phyloP scores from a whole-genome alignment of 2,797 vertebrate genomes.

The Molossus molossus region DNA sequence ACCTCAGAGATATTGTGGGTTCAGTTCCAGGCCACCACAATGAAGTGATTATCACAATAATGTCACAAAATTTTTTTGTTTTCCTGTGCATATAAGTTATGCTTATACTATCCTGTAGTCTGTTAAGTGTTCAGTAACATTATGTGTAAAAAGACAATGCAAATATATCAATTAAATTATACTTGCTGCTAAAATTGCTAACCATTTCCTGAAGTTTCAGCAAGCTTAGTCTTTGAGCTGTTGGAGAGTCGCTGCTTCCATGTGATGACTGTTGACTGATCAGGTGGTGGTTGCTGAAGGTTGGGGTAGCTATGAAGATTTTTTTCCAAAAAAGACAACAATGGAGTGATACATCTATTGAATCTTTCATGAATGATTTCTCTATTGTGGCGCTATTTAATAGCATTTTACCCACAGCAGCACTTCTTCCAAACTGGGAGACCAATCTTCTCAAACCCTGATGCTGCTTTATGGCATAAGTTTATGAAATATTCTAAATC shows the following conservation, averaged over 20 bases:
- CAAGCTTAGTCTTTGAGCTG: background rate
- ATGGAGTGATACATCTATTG: background rate
- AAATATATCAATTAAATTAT: background rate
- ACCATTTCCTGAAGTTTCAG: background rate
- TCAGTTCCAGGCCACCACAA: background rate
- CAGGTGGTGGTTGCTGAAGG: background rate
- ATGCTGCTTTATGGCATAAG: background rate
- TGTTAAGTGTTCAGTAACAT: background rate
- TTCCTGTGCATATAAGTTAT: too few species aligned
- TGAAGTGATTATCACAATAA: background rate
- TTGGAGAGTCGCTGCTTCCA: too few species aligned
- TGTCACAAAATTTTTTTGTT: background rate
- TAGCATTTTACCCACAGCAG: background rate
- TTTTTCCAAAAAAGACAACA: background rate
- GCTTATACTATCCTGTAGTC: background rate
- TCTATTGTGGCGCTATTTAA: background rate
- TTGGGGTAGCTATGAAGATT: background rate
- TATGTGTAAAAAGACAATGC: background rate
- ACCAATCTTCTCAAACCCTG: background rate
- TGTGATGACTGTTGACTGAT: background rate
- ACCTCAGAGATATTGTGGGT: background rate
- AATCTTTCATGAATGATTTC: background rate
- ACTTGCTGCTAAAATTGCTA: background rate
- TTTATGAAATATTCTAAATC: background rate
- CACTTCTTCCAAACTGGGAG: background rate